Percentiles rank a stretch among this genome's conserved stretches.
Evolutionary conservation across 2,113 vertebrate genomes (phyloP).

Genomic region (Salvator merianae): DNA sequence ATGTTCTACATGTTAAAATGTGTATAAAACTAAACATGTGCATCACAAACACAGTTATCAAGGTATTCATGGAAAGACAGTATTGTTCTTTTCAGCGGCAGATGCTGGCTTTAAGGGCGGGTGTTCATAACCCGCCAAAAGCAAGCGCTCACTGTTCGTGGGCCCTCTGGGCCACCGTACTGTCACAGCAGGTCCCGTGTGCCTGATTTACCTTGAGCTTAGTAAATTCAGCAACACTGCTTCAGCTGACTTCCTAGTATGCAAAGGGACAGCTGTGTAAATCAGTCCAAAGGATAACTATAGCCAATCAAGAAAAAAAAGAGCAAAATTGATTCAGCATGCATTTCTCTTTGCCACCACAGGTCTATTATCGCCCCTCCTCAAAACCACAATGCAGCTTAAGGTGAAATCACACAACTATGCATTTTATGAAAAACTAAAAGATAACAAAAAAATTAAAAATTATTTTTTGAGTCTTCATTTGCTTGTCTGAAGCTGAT

Average conservation of each 20-base stretch:
- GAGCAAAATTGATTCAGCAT: not conserved
- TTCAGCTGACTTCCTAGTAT: constrained; percentile 5
- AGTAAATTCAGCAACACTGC: not conserved
- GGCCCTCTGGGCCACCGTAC: too few relatives aligned
- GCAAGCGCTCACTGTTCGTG: too few relatives aligned
- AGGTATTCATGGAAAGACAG: not conserved
- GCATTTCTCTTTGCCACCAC: not conserved
- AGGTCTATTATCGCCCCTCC: not conserved
- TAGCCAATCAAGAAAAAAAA: too few relatives aligned
- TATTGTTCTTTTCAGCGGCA: too few relatives aligned
- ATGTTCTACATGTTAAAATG: not conserved
- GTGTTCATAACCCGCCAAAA: too few relatives aligned
- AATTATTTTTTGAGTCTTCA: not conserved
- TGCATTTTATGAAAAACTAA: not conserved
- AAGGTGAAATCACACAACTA: not conserved
- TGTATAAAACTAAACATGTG: not conserved
- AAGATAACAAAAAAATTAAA: not conserved
- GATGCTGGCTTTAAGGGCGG: too few relatives aligned
- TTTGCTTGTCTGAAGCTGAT: not conserved
- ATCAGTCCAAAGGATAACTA: not conserved
- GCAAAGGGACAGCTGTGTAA: not conserved
- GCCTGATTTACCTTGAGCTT: too few relatives aligned
- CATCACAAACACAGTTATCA: not conserved
- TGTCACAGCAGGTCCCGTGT: too few relatives aligned
- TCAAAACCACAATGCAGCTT: not conserved